Percentiles rank a stretch among this genome's conserved stretches.
Conservation (phyloP, 2,888 invertebrate species). For the Plagodis pulveraria region DNA sequence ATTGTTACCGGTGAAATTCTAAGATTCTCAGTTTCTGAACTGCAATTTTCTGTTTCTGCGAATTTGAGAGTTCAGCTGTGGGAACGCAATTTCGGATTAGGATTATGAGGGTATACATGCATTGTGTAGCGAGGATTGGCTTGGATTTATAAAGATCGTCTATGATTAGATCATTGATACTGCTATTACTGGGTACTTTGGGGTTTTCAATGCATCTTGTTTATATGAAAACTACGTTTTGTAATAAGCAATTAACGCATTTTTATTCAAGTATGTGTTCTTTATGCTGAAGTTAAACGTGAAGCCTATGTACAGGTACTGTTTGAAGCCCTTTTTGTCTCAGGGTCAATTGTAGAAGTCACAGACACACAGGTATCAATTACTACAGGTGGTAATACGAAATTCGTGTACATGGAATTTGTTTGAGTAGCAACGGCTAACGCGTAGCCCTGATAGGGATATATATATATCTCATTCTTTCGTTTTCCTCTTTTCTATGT, state of each 20-base stretch:
- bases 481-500: no score
- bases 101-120: conserved; percentile 48
- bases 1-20: conserved; percentile 70
- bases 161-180: conserved; percentile 38
- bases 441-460: no score
- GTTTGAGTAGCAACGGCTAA: no score
- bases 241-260: background rate
- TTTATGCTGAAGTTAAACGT: no score
- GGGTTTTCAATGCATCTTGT: conserved; percentile 5
- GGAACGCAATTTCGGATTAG: conserved; percentile 67
- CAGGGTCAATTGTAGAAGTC: no score
- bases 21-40: conserved; percentile 65
- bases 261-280: background rate
- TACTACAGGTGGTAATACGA: no score
- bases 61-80: conserved; percentile 62
- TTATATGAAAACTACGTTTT: conserved; percentile 5
- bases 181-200: conserved; percentile 24
- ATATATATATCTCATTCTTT: no score
- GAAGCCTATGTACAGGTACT: no score
- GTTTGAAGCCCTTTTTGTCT: no score
- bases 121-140: conserved; percentile 36
- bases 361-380: no score
- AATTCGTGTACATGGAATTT: no score
- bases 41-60: conserved; percentile 66
- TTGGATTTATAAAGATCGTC: conserved; percentile 20